These are phyloP conservation scores for Tinamus guttatus DNA, from an alignment of 2,113 vertebrate species.

Conservation along the genomic window DNA sequence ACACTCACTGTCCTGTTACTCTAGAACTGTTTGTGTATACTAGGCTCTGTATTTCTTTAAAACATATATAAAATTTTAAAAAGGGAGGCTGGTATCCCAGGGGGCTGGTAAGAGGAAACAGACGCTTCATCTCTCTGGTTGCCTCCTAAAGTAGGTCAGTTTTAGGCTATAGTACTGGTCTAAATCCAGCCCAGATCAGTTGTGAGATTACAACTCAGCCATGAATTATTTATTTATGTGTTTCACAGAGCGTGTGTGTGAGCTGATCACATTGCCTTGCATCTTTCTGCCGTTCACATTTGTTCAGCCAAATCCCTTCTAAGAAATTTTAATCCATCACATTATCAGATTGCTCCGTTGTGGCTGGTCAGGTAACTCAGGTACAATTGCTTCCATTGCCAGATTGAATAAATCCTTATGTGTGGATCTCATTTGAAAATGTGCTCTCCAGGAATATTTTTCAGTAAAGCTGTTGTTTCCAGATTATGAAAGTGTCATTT, in stretches of 20 bases:
- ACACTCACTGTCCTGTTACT: background rate
- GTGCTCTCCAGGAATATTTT: background rate
- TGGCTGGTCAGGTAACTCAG: conserved; percentile 5
- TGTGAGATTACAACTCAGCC: conserved; percentile 5
- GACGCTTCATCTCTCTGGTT: conserved; percentile 10
- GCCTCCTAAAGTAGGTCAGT: conserved; percentile 19
- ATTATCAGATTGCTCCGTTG: background rate
- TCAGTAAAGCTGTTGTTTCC: background rate
- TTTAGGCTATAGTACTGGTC: background rate
- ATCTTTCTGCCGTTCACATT: background rate
- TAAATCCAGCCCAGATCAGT: background rate
- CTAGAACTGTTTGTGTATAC: background rate
- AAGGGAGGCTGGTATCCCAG: background rate
- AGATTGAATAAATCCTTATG: background rate
- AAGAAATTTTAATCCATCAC: conserved; percentile 34
- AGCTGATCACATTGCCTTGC: background rate
- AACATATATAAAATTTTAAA: conserved; percentile 10
- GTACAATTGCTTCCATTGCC: background rate
- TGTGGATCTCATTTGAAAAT: background rate
- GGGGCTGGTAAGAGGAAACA: background rate
- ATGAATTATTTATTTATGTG: background rate
- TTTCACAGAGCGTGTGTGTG: background rate
- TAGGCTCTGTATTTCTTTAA: conserved; percentile 7
- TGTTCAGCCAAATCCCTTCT: conserved; percentile 21
- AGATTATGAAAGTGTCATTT: background rate